These are phyloP conservation scores for Melanotaenia maccullochi DNA, from an alignment of 2,797 vertebrate genomes.

Conservation along the genomic window DNA sequence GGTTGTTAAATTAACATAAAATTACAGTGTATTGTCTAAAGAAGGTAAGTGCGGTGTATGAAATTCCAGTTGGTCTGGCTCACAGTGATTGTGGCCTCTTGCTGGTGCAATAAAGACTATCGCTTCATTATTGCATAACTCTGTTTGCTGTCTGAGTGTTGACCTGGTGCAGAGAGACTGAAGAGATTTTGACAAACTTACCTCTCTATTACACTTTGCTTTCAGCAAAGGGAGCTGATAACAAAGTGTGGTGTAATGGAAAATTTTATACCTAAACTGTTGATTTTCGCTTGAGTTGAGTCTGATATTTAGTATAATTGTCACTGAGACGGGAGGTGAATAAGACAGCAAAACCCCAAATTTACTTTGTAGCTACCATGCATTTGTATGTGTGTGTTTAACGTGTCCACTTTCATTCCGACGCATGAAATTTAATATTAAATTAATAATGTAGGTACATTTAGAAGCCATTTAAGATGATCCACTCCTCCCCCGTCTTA, in stretches of 20 bases:
- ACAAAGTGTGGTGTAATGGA: constrained; percentile 23
- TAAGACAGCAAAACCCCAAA: neutral
- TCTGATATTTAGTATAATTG: neutral
- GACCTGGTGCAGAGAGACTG: constrained; percentile 32
- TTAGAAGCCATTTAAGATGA: neutral
- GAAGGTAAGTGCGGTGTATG: constrained; percentile 2
- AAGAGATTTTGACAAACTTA: constrained; percentile 18
- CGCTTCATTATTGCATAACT: constrained; percentile 46
- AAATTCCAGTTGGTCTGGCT: constrained; percentile 1
- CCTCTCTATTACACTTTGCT: constrained; percentile 11
- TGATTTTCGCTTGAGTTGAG: neutral
- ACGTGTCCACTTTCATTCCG: neutral
- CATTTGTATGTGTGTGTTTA: neutral
- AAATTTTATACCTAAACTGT: neutral
- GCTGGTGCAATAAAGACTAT: constrained; percentile 6
- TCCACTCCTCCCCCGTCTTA: neutral
- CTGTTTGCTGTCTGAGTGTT: constrained; percentile 33
- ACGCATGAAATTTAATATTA: neutral
- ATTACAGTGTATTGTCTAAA: neutral
- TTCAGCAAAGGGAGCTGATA: constrained; percentile 26
- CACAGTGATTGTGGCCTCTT: constrained; percentile 5
- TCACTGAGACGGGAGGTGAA: neutral
- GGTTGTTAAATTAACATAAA: constrained; percentile 6
- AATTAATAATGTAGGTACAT: too few relatives aligned
- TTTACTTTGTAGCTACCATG: neutral